phyloP scores from a whole-genome alignment of 2,113 vertebrate genomes.

The Aegotheles bennettii region DNA sequence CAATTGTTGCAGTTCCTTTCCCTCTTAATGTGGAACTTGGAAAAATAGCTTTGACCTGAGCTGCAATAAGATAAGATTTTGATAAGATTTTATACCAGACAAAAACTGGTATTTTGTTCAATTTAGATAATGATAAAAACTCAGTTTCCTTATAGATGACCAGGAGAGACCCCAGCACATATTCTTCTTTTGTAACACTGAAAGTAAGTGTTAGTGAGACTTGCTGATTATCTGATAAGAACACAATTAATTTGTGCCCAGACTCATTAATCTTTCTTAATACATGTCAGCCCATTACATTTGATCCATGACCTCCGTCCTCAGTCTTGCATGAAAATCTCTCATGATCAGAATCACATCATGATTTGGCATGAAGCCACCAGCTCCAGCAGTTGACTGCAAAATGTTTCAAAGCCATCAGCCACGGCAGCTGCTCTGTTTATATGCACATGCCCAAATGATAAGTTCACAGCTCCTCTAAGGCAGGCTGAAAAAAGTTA shows the following conservation, averaged over 20 bases:
- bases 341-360: constrained; percentile 42
- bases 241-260: constrained; percentile 71
- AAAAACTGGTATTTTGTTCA: neutral
- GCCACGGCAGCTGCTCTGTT: constrained; percentile 44
- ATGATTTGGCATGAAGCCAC: constrained; percentile 36
- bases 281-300: constrained; percentile 60
- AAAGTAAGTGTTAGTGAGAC: constrained; percentile 56
- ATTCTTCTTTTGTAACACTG: neutral
- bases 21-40: constrained; percentile 23
- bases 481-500: constrained; percentile 13
- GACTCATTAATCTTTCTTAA: constrained; percentile 69
- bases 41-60: constrained; percentile 39
- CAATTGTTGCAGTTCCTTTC: constrained; percentile 3
- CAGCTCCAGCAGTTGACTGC: constrained; percentile 14
- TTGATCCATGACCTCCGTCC: constrained; percentile 59
- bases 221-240: constrained; percentile 53
- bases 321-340: constrained; percentile 58
- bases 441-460: constrained; percentile 5
- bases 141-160: neutral
- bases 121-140: constrained; percentile 22
- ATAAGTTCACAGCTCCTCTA: constrained; percentile 43
- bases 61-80: constrained; percentile 32
- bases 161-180: neutral
- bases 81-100: constrained; percentile 41
- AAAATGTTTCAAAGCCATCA: constrained; percentile 40